A percentile compares a stretch with the other conserved stretches of the same genome.
phyloP scores from a whole-genome alignment of 2,113 vertebrate genomes.

The Phoxinus phoxinus region DNA sequence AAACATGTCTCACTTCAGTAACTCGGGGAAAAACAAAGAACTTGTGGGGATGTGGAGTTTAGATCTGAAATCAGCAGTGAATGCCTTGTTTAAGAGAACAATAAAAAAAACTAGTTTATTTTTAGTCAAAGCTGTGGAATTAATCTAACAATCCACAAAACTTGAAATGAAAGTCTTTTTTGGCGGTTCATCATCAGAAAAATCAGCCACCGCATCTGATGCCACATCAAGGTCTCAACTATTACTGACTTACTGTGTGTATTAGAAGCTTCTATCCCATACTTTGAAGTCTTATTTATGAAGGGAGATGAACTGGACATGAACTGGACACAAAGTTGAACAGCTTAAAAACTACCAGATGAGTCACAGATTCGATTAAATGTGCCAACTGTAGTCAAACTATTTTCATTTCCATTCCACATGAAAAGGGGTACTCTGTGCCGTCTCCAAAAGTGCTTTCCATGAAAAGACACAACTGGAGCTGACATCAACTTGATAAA shows the following conservation, averaged over 20 bases:
- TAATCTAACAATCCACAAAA: background rate
- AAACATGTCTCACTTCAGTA: background rate
- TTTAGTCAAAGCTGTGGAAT: conserved; percentile 3
- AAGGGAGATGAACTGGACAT: conserved; percentile 9
- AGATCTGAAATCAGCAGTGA: conserved; percentile 12
- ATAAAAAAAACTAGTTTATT: background rate
- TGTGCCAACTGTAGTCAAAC: conserved; percentile 51
- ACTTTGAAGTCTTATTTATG: conserved; percentile 48
- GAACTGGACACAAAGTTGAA: background rate
- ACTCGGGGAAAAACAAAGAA: conserved; percentile 4
- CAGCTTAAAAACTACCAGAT: conserved; percentile 18
- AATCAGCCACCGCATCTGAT: conserved; percentile 22
- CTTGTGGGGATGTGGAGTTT: conserved; percentile 32
- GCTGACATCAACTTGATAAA: background rate
- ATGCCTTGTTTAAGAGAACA: conserved; percentile 2
- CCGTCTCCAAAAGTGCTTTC: background rate
- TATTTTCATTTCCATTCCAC: conserved; percentile 59
- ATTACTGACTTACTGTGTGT: background rate
- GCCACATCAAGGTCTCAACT: conserved; percentile 29
- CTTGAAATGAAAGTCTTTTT: conserved; percentile 22
- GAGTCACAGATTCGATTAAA: conserved; percentile 42
- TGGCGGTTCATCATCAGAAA: background rate
- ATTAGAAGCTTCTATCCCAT: conserved; percentile 20
- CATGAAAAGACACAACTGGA: background rate
- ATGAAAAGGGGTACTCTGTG: conserved; percentile 35